Evolutionary conservation across 2,113 vertebrate species (phyloP).

Genomic region (Ardeotis arabs): DNA sequence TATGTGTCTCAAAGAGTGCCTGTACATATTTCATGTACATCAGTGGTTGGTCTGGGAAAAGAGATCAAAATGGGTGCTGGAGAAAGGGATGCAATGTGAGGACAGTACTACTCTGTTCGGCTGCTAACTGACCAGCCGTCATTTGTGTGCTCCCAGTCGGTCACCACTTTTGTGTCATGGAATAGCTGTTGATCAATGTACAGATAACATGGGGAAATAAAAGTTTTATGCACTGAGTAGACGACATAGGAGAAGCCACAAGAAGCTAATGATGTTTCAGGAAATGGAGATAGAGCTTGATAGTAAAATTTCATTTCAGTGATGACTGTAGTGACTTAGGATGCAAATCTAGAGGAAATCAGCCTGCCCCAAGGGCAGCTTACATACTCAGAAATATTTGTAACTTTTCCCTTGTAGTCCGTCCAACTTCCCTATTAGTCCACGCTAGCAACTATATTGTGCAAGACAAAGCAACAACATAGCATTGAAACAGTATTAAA

Average conservation of each 20-base stretch:
- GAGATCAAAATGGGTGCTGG: not conserved
- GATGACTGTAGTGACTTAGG: not conserved
- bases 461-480: not conserved
- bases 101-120: not conserved
- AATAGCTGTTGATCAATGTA: not conserved
- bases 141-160: not conserved
- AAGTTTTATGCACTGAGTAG: not conserved
- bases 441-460: not conserved
- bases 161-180: not conserved
- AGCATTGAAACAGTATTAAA: not conserved
- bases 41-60: not conserved
- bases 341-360: not conserved
- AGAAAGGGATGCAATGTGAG: not conserved
- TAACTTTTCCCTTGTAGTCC: not conserved
- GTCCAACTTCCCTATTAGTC: not conserved
- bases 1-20: not conserved
- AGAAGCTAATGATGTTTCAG: not conserved
- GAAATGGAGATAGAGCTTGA: not conserved
- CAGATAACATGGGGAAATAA: not conserved
- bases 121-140: not conserved
- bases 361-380: not conserved
- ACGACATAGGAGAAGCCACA: not conserved
- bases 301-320: not conserved
- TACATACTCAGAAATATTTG: not conserved
- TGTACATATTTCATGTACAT: not conserved